These are phyloP conservation scores for Calyptomena viridis DNA, from an alignment of 2,113 vertebrate species.

Conservation along the genomic window DNA sequence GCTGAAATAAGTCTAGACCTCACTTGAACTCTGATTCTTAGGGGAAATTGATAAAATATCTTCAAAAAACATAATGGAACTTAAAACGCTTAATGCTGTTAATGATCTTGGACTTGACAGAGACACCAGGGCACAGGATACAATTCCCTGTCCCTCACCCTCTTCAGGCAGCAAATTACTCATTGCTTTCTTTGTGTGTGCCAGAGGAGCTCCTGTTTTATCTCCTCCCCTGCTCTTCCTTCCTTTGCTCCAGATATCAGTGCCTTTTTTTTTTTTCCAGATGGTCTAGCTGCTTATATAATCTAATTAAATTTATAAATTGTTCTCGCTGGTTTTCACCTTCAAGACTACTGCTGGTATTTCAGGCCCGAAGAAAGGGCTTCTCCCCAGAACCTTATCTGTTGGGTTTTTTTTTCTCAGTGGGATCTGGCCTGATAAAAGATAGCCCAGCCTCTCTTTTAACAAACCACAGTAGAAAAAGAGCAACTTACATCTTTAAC, in stretches of 20 bases:
- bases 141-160: neutral
- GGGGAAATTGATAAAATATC: neutral
- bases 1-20: neutral
- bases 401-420: neutral
- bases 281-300: neutral
- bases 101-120: neutral
- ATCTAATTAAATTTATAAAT: neutral
- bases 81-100: neutral
- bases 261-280: neutral
- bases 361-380: neutral
- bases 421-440: neutral
- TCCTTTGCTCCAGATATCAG: constrained; percentile 1
- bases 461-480: neutral
- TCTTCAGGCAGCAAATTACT: neutral
- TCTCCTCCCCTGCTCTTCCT: neutral
- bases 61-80: neutral
- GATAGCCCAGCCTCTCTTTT: neutral
- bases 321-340: neutral
- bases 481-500: constrained; percentile 5
- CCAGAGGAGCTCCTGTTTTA: neutral
- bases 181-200: neutral
- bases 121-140: neutral
- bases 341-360: neutral
- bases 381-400: neutral
- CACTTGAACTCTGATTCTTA: neutral